Evolutionary conservation across 2,888 invertebrate species (phyloP).

Genomic region (Cancer borealis): DNA sequence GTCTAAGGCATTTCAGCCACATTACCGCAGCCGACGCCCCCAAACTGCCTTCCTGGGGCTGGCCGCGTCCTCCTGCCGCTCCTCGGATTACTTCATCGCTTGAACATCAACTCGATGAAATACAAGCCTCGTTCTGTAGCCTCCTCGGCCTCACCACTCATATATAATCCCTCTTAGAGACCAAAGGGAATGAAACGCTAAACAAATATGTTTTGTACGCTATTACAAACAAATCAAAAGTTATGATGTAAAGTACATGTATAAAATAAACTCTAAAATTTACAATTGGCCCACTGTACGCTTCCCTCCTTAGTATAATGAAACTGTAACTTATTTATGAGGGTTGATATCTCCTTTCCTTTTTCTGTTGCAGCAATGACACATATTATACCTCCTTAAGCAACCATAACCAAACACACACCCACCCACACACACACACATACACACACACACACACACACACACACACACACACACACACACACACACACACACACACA

Average conservation of each 20-base stretch:
- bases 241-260: not conserved
- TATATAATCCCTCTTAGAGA: not conserved
- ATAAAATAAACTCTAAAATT: not conserved
- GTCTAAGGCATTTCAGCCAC: not conserved
- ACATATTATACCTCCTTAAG: not conserved
- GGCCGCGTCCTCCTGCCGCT: constrained; percentile 12
- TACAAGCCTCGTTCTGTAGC: not conserved
- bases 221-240: not conserved
- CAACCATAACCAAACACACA: not conserved
- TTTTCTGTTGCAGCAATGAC: not conserved
- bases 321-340: constrained; percentile 50
- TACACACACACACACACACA: not conserved
- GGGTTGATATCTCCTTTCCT: constrained; percentile 45
- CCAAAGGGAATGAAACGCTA: not conserved
- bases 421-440: no score
- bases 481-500: not conserved
- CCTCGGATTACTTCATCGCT: constrained; percentile 42
- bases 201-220: not conserved
- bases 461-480: not conserved
- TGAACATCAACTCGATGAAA: constrained; percentile 51
- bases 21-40: not conserved
- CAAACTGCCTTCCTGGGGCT: constrained; percentile 23
- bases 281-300: not conserved
- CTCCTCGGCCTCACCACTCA: not conserved
- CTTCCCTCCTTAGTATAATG: not conserved